Conservation (phyloP, 1,140 invertebrate genomes). For the Calliopsis andreniformis region DNA sequence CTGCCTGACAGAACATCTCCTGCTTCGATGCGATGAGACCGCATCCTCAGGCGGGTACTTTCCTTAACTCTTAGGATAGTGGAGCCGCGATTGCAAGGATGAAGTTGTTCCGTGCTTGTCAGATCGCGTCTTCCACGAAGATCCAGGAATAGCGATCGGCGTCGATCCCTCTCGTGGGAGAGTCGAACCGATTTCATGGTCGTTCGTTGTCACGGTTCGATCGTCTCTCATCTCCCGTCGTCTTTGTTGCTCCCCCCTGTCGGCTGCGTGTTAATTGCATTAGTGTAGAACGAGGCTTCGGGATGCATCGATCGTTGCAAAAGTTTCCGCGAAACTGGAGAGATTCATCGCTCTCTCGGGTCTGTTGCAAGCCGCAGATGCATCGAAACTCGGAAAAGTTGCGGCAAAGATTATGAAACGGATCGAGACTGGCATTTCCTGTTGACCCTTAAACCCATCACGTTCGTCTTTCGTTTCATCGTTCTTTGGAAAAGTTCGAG, state of each 20-base stretch:
- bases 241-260: constrained; percentile 57
- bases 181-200: constrained; percentile 70
- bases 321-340: constrained; percentile 34
- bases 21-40: too few species aligned
- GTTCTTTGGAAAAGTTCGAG: not conserved
- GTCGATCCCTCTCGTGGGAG: constrained; percentile 62
- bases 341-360: not conserved
- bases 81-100: not conserved
- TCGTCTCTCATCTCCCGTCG: constrained; percentile 44
- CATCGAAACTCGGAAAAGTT: constrained; percentile 7
- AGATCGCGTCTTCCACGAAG: constrained; percentile 4
- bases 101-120: constrained; percentile 18
- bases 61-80: not conserved
- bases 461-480: not conserved
- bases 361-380: constrained; percentile 22
- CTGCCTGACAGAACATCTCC: too few species aligned
- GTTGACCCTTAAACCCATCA: not conserved
- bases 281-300: constrained; percentile 47
- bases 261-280: constrained; percentile 66
- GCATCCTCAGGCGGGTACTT: too few species aligned
- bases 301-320: constrained; percentile 40
- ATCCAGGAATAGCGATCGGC: constrained; percentile 5
- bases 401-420: constrained; percentile 33
- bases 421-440: constrained; percentile 30
- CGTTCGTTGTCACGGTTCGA: constrained; percentile 68